Percentiles rank a stretch among this genome's conserved stretches.
Evolutionary conservation across 2,888 invertebrate genomes (phyloP).

Genomic region (Acrobasis suavella): DNA sequence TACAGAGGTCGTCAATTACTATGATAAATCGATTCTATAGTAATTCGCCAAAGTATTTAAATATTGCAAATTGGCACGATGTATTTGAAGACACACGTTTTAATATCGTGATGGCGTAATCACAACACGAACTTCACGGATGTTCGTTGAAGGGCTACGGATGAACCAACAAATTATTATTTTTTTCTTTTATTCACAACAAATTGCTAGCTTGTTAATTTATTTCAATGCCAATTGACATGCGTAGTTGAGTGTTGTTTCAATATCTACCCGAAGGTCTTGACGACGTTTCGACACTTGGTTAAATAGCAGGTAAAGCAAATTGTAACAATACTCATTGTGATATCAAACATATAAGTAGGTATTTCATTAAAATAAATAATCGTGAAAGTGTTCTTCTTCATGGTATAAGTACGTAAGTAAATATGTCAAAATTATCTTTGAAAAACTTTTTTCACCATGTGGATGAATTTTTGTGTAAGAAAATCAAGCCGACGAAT

Average conservation of each 20-base stretch:
- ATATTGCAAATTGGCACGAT: not conserved
- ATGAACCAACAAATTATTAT: not conserved
- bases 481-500: too few species aligned
- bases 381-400: not conserved
- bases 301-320: not conserved
- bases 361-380: not conserved
- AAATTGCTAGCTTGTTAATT: not conserved
- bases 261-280: not conserved
- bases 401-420: not conserved
- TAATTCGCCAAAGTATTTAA: not conserved
- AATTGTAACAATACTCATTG: too few species aligned
- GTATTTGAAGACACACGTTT: not conserved
- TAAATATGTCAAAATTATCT: too few species aligned
- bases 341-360: not conserved
- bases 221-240: not conserved
- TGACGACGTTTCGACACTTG: not conserved
- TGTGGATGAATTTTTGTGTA: too few species aligned
- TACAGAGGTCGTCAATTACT: too few species aligned
- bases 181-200: not conserved
- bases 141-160: not conserved
- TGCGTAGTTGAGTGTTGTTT: not conserved
- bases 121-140: not conserved
- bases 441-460: too few species aligned
- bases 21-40: constrained; percentile 14
- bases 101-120: not conserved